phyloP scores from a whole-genome alignment of 2,888 invertebrate species.

The Philhelius pedissequus region DNA sequence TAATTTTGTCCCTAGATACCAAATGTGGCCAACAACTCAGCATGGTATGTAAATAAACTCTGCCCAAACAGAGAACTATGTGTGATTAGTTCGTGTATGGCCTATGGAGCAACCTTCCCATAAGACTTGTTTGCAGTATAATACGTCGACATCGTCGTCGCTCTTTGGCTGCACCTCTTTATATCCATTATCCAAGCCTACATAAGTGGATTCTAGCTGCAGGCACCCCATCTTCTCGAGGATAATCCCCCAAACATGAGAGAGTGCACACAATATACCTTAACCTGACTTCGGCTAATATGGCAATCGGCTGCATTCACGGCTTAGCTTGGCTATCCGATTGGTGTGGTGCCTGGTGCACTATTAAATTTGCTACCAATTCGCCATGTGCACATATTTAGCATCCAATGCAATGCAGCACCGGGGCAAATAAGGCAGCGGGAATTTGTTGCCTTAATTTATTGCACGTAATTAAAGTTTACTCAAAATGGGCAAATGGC shows the following conservation, averaged over 20 bases:
- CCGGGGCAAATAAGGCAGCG: constrained; percentile 70
- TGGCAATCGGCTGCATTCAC: constrained; percentile 66
- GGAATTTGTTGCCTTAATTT: constrained; percentile 72
- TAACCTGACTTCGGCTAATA: constrained; percentile 58
- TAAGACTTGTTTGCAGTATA: neutral
- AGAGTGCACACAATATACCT: constrained; percentile 33
- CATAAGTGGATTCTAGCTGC: constrained; percentile 30
- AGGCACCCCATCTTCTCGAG: constrained; percentile 57
- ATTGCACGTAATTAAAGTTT: constrained; percentile 71
- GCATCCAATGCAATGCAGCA: constrained; percentile 64
- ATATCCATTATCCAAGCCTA: neutral
- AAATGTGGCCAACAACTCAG: constrained; percentile 56
- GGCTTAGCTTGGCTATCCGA: constrained; percentile 43
- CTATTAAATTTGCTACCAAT: constrained; percentile 69
- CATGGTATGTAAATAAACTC: constrained; percentile 66
- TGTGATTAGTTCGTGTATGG: constrained; percentile 50
- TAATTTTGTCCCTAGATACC: constrained; percentile 40
- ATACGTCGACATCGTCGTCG: neutral
- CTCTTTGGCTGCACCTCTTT: constrained; percentile 4
- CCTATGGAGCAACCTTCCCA: constrained; percentile 7
- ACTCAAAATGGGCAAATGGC: constrained; percentile 69
- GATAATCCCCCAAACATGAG: constrained; percentile 54
- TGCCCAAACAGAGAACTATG: constrained; percentile 16
- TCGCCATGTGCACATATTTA: constrained; percentile 68
- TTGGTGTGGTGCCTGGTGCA: constrained; percentile 60